Base-by-base conservation (phyloP, 2,113 vertebrate genomes). In the Crotalus viridis region DNA sequence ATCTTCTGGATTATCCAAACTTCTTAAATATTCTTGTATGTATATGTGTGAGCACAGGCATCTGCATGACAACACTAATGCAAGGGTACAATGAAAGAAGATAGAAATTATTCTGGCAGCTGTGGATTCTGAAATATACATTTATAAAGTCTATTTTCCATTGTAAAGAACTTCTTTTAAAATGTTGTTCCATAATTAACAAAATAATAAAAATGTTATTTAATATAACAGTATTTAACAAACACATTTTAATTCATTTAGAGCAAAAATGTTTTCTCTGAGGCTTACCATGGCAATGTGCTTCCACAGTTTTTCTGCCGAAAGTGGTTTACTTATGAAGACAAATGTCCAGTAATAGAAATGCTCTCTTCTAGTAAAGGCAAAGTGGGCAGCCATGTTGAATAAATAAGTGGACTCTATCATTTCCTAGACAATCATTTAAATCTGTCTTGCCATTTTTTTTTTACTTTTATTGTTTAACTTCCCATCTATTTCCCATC, bases 91-190 rank as follows among this genome's bases (percentile, higher is more conserved):
- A n/a, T 46, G 87, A 39, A 48, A 0, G 91, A 2, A 12, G 13
- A 26, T 87, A 22, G 33, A 92, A 6, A 88, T 87, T 48, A 55
- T 51, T 0, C 0, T 46, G 39, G 15, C 89, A 96, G 55, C 81
- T 95, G 90, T 89, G 81, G 1, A 69, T 59, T 64, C 28, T 85
- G 94, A 94, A 93, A 21, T 21, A 0, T 93, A 10, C 19, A 28
- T 52, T 54, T 1, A 3, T 5, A 85, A 59, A 88, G 93, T 21
- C 6, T 2, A 46, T 89, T 91, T 88, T 22, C 33, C 46, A 39
- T 22, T 74, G 10, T 64, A 21, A 1, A 59, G 10, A 52, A 46
- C 64, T 21, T 74, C 51, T 59, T 26, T 88, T 21, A 39, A 28
- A 43, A 92, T 51, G 81, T 90, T 24, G 92, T 90, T 22, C 33